phyloP scores from a whole-genome alignment of 1,140 invertebrate species.

The Drosophila grimshawi region DNA sequence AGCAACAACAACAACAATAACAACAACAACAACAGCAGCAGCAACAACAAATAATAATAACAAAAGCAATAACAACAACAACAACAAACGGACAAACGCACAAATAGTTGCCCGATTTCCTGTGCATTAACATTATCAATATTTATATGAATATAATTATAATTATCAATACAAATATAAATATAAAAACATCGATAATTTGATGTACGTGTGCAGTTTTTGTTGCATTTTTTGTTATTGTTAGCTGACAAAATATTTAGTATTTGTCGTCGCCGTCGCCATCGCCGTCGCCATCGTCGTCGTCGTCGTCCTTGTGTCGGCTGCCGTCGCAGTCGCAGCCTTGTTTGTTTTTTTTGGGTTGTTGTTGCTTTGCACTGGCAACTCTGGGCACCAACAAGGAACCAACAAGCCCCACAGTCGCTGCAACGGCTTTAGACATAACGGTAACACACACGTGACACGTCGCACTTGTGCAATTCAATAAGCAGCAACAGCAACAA shows the following conservation, averaged over 20 bases:
- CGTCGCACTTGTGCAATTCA: not conserved
- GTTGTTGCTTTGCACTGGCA: slow-evolving; percentile 4
- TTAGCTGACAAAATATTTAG: not conserved
- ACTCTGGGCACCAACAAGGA: slow-evolving; percentile 1
- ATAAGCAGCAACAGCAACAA: slow-evolving; percentile 22
- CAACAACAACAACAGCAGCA: slow-evolving; percentile 23
- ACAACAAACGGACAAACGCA: not conserved
- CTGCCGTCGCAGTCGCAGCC: slow-evolving; percentile 14
- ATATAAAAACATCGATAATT: not conserved
- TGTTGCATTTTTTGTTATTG: slow-evolving; percentile 13
- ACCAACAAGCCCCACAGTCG: slow-evolving; percentile 31
- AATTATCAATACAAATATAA: not conserved
- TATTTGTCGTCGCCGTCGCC: not conserved
- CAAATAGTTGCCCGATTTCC: not conserved
- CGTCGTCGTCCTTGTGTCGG: slow-evolving; percentile 8
- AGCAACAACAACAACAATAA: slow-evolving; percentile 41
- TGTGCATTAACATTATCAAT: too few species aligned
- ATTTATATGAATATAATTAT: not conserved
- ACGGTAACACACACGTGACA: slow-evolving; percentile 17
- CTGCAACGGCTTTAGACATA: slow-evolving; percentile 26
- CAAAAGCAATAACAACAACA: slow-evolving; percentile 15
- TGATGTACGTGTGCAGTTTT: not conserved
- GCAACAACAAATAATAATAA: slow-evolving; percentile 32
- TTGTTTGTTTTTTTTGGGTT: not conserved
- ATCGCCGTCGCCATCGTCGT: not conserved